Evolutionary conservation across 2,797 vertebrate species (phyloP).

Genomic region (Aselliscus stoliczkanus): DNA sequence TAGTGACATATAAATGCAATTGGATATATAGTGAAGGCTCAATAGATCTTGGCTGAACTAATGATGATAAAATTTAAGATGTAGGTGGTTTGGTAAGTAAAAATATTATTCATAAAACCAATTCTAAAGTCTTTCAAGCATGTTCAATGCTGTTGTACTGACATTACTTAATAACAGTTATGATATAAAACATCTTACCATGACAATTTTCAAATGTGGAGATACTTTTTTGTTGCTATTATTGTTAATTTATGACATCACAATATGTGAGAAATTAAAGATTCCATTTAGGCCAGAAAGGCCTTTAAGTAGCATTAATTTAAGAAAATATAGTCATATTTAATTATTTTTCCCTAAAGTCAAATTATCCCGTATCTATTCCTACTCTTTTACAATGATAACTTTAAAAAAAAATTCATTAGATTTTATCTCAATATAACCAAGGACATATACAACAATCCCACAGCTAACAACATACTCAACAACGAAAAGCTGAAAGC

Average conservation of each 20-base stretch:
- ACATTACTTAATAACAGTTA: neutral
- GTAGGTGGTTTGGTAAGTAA: neutral
- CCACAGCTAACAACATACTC: neutral
- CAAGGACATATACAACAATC: neutral
- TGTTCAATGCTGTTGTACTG: neutral
- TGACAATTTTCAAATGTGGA: neutral
- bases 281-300: neutral
- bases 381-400: neutral
- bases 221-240: neutral
- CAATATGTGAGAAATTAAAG: slow-evolving; percentile 35
- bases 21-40: neutral
- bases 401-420: neutral
- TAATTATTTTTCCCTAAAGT: slow-evolving; percentile 36
- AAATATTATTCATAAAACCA: neutral
- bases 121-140: neutral
- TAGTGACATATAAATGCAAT: neutral
- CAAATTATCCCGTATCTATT: neutral
- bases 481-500: neutral
- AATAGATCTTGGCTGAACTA: neutral
- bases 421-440: neutral
- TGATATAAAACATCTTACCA: neutral
- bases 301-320: neutral
- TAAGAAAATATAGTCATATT: neutral
- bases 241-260: neutral
- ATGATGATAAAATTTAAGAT: neutral